Percentiles rank a stretch among this genome's conserved stretches.
Evolutionary conservation across 2,888 invertebrate species (phyloP).

Genomic region (Sialis lutaria): DNA sequence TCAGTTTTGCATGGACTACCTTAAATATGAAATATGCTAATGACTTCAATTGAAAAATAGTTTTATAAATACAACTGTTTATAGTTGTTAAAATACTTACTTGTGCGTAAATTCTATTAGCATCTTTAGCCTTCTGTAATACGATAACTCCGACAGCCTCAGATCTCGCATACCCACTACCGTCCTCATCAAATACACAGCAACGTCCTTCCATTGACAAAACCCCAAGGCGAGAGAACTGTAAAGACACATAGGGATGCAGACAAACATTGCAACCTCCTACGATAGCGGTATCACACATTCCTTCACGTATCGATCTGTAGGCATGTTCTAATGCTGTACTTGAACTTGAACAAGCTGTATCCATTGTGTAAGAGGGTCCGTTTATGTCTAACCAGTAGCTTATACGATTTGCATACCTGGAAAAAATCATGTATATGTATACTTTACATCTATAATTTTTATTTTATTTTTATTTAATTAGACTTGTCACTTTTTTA

Average conservation of each 20-base stretch:
- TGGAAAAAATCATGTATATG: slow-evolving; percentile 25
- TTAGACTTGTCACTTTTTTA: background rate
- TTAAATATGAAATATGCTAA: slow-evolving; percentile 3
- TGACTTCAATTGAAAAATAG: background rate
- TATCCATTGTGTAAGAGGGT: slow-evolving; percentile 77
- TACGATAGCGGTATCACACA: slow-evolving; percentile 79
- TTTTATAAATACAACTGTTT: background rate
- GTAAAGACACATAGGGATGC: slow-evolving; percentile 75
- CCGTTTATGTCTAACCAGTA: slow-evolving; percentile 78
- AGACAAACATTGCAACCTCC: slow-evolving; percentile 74
- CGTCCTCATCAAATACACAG: slow-evolving; percentile 75
- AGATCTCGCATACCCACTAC: slow-evolving; percentile 68
- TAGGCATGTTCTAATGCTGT: slow-evolving; percentile 74
- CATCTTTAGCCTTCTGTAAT: slow-evolving; percentile 43
- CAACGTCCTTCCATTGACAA: slow-evolving; percentile 73
- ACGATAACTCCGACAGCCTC: slow-evolving; percentile 56
- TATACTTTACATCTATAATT: slow-evolving; percentile 57
- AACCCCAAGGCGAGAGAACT: slow-evolving; percentile 66
- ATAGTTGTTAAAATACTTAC: slow-evolving; percentile 13
- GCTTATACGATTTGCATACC: slow-evolving; percentile 77
- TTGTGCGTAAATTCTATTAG: slow-evolving; percentile 31
- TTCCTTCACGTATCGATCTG: slow-evolving; percentile 55
- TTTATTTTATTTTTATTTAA: slow-evolving; percentile 5
- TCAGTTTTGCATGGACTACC: slow-evolving; percentile 19
- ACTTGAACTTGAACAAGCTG: slow-evolving; percentile 89